Base-by-base conservation (phyloP, 2,888 invertebrate genomes). In the Drosophila anomelani region DNA sequence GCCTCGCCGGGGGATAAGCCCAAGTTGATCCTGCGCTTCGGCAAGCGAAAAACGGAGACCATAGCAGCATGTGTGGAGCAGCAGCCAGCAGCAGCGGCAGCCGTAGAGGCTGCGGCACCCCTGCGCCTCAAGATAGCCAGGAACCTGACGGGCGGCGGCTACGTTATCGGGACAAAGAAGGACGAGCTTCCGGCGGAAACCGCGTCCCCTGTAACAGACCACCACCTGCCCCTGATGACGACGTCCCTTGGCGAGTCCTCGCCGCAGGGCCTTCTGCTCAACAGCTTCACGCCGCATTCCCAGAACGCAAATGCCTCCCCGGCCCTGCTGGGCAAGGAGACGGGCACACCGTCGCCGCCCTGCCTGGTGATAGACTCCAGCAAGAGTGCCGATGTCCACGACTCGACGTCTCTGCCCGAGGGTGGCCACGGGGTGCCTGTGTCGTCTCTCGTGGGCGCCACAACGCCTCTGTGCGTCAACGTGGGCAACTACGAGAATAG, bases 121-220 rank as follows among this genome's bases (percentile, higher is more conserved):
- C 96, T 97, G 79, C 95, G 96, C 79, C 94, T 97, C 93, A 97
- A 97, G 94, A 92, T 97, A 79, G 95, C 97, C 56, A 95, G 97
- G 77, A 96, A 95, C 87, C 95, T 96, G 74, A 96, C 96, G 89
- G 97, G 97, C 77, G 96, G 95, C 44, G 94, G 94, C 36, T 93
- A 92, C 77, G 90, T 91, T 3, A 92, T 92, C 53, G 92, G 91
- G 4, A 89, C 68, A 32, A 87, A 81, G 7, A 85, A 87, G 26
- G 86, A 88, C 32, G 83, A 76, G 70, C 38, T 68, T 23, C 78
- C 61, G 32, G 34, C 64, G 39, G 63, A 78, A 56, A 43, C 41
- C 13, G 55, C 51, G 7, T 62, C 68, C 10, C 59, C 78, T 9
- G 57, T 62, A 4, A 29, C 60, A 1, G 74, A 73, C 29, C 54